Percentiles rank a stretch among this genome's conserved stretches.
These are phyloP conservation scores for Mayetiola destructor DNA, from an alignment of 2,888 invertebrate species.

Conservation along the genomic window DNA sequence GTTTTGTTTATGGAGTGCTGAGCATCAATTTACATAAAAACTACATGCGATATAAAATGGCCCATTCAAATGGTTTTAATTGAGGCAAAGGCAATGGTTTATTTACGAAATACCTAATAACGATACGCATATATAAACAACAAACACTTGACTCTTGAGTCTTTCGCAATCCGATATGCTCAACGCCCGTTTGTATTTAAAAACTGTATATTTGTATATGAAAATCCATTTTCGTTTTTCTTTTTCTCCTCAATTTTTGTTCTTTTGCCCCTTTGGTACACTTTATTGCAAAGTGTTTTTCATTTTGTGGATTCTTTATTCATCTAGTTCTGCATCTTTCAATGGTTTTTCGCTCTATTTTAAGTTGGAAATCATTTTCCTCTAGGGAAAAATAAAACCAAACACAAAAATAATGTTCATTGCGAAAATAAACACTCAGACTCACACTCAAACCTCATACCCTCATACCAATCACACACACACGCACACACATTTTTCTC, in stretches of 20 bases:
- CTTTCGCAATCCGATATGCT: neutral
- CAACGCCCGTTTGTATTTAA: neutral
- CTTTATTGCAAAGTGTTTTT: neutral
- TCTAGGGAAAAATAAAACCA: slow-evolving; percentile 4
- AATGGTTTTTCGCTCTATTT: too few relatives aligned
- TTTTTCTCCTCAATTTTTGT: neutral
- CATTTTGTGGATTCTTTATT: neutral
- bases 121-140: neutral
- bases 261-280: neutral
- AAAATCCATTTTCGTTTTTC: neutral
- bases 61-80: slow-evolving; percentile 5
- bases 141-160: too few relatives aligned
- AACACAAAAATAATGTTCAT: too few relatives aligned
- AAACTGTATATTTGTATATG: neutral
- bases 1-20: too few relatives aligned
- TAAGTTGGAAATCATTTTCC: neutral
- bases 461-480: too few relatives aligned
- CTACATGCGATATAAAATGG: neutral
- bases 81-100: neutral
- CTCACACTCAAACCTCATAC: too few relatives aligned
- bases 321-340: slow-evolving; percentile 2
- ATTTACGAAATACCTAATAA: neutral
- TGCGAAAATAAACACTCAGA: too few relatives aligned
- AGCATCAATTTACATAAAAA: neutral
- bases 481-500: too few relatives aligned